Evolutionary conservation across 1,140 invertebrate genomes (phyloP).

Genomic region (Drosophila trapezifrons): DNA sequence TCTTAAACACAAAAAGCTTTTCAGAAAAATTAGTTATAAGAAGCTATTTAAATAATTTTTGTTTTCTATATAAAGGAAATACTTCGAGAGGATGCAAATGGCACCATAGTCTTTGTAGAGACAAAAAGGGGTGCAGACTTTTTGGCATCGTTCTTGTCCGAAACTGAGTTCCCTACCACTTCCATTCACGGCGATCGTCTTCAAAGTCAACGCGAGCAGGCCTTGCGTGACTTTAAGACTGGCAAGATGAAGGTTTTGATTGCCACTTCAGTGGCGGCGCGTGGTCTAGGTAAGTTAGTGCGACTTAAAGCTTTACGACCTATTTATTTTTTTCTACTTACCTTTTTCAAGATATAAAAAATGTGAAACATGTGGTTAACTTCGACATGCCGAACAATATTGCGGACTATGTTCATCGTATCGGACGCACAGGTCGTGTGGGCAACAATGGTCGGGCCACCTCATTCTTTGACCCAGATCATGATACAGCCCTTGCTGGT

Average conservation of each 20-base stretch:
- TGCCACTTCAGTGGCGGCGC: slow-evolving; percentile 96
- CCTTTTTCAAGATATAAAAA: slow-evolving; percentile 78
- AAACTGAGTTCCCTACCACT: slow-evolving; percentile 89
- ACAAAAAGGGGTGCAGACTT: slow-evolving; percentile 95
- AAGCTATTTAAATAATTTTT: neutral
- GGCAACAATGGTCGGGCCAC: slow-evolving; percentile 95
- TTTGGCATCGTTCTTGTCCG: slow-evolving; percentile 90
- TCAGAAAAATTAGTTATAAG: neutral
- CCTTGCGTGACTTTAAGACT: slow-evolving; percentile 92
- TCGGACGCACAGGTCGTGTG: slow-evolving; percentile 96
- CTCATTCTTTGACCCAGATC: slow-evolving; percentile 91
- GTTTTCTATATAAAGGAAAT: slow-evolving; percentile 56
- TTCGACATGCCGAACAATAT: slow-evolving; percentile 93
- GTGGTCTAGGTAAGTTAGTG: slow-evolving; percentile 90
- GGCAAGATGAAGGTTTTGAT: slow-evolving; percentile 92
- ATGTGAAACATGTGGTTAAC: slow-evolving; percentile 95
- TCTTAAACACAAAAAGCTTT: no score
- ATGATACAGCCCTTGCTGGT: slow-evolving; percentile 86
- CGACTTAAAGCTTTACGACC: slow-evolving; percentile 87
- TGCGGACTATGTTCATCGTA: slow-evolving; percentile 97
- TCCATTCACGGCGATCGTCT: slow-evolving; percentile 97
- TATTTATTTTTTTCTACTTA: slow-evolving; percentile 87
- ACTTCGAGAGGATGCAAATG: slow-evolving; percentile 76
- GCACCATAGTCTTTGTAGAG: slow-evolving; percentile 95
- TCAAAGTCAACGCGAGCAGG: slow-evolving; percentile 95